Evolutionary conservation across 1,140 invertebrate species (phyloP), one percentile per base, ranked within the genome.

Genomic region (Rhagoletis pomonella): DNA sequence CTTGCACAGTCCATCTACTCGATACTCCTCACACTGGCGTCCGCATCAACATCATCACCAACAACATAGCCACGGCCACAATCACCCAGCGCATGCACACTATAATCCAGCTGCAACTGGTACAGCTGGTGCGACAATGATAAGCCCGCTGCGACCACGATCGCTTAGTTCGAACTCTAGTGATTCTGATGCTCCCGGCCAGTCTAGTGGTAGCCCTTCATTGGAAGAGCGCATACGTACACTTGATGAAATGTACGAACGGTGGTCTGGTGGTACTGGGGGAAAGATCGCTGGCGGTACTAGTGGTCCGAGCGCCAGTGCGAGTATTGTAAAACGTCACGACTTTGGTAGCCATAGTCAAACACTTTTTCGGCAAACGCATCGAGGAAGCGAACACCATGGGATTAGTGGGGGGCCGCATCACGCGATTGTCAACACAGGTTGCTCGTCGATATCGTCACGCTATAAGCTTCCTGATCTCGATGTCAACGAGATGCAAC

Each of bases 161-260:
- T 94, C 94, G 55, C 89, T 95, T 0, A 95, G 95, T 88, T 95
- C 94, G 6, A 95, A 95, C 88, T 95, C 95, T 3, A 94, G 94
- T 87, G 95, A 94, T 89, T 94, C 92, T 6, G 94, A 93, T 94
- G 90, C 90, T 93, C 94, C 89, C 94, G 94, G 67, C 95, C 94
- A 89, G 89, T 89, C 42, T 88, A 96, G 93, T 81, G 94, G 90
- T 89, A 94, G 90, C 90, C 96, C 95, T 1, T 96, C 96, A 59
- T 94, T 98, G 85, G 98, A 99, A 90, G 98, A 99, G 92, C 94
- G 98, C 87, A 97, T 99, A 65, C 93, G 94, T 93, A 96, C 93
- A 95, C 94, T 99, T 17, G 98, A 99, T 93, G 98, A 98, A 93
- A 98, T 97, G 91, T 98, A 97, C 90, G 97, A 98, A 93, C 96